These are phyloP conservation scores for Monopis laevigella DNA, from an alignment of 2,888 invertebrate species.

Conservation along the genomic window DNA sequence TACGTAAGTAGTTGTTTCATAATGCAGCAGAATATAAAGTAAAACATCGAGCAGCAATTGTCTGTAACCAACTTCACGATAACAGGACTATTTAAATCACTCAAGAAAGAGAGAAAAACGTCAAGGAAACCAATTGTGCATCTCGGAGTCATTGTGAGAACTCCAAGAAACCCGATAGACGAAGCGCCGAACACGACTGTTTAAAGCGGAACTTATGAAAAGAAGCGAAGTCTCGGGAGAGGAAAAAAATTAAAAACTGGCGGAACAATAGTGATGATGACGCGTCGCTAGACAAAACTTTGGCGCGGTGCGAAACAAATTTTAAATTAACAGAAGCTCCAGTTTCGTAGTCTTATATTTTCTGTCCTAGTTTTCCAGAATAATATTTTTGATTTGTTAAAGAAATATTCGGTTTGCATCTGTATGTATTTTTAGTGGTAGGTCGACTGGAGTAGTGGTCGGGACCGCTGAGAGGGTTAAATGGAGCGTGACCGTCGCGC, in stretches of 20 bases:
- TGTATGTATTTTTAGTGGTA: conserved; percentile 6
- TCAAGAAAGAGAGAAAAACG: conserved; percentile 20
- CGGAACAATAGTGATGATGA: background rate
- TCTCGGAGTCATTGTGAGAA: conserved; percentile 31
- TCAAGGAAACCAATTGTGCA: conserved; percentile 35
- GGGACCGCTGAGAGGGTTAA: conserved; percentile 40
- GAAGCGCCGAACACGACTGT: conserved; percentile 32
- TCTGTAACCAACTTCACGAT: no score
- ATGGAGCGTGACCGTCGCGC: conserved; percentile 44
- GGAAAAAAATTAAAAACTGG: background rate
- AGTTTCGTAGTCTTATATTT: no score
- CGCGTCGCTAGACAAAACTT: no score
- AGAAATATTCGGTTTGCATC: no score
- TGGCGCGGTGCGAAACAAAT: background rate
- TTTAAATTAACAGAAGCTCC: background rate
- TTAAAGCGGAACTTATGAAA: conserved; percentile 33
- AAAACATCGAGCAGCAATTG: no score
- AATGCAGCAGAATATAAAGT: no score
- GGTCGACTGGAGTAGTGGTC: conserved; percentile 5
- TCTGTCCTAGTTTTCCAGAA: no score
- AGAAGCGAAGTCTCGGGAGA: background rate
- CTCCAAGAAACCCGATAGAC: conserved; percentile 33
- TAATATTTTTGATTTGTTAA: no score
- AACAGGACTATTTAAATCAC: no score
- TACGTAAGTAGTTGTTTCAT: no score